Percentiles rank a stretch among this genome's conserved stretches.
These are phyloP conservation scores for Prolemur simus DNA, from an alignment of 2,113 vertebrate genomes.

Conservation along the genomic window DNA sequence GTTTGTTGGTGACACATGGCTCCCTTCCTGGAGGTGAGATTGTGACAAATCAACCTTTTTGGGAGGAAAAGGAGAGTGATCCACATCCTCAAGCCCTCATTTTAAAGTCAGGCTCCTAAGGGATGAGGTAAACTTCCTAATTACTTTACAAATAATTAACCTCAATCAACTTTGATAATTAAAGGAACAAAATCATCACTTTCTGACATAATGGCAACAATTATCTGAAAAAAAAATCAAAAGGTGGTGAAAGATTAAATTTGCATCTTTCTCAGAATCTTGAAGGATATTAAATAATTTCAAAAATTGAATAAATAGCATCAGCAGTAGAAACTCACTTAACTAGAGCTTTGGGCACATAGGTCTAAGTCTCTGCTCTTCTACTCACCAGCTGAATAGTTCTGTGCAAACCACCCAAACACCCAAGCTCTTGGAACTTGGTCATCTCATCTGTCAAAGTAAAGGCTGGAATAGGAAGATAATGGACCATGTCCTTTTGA, in stretches of 20 bases:
- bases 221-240: neutral
- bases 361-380: neutral
- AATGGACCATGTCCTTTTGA: neutral
- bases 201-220: slow-evolving; percentile 6
- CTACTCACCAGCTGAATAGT: neutral
- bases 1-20: neutral
- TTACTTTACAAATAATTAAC: slow-evolving; percentile 43
- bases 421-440: neutral
- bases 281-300: neutral
- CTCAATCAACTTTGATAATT: slow-evolving; percentile 20
- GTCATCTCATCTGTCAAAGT: slow-evolving; percentile 33
- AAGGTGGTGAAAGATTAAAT: slow-evolving; percentile 3
- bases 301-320: neutral
- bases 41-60: neutral
- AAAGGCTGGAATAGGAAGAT: slow-evolving; percentile 39
- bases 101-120: neutral
- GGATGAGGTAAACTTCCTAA: neutral
- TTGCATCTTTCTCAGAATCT: neutral
- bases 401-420: neutral
- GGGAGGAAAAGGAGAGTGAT: neutral
- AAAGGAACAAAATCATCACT: neutral
- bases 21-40: neutral
- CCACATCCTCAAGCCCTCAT: neutral
- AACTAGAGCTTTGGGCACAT: neutral
- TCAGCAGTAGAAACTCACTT: neutral